Evolutionary conservation across 2,113 vertebrate species (phyloP).

Genomic region (Crotalus helleri): DNA sequence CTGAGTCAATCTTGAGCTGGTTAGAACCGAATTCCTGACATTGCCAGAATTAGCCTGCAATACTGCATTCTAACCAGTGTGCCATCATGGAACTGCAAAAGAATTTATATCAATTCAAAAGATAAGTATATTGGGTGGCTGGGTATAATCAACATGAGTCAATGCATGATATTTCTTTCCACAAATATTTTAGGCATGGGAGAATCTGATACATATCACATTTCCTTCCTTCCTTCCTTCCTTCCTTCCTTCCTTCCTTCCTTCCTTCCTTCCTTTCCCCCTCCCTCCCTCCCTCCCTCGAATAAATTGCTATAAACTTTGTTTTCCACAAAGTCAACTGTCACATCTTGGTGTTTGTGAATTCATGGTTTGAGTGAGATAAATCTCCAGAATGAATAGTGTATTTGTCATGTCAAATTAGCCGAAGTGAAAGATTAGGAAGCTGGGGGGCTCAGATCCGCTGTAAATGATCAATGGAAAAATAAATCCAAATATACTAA

Average conservation of each 20-base stretch:
- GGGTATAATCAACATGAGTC: neutral
- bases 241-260: neutral
- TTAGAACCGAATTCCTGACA: no score
- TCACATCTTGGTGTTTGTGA: conserved; percentile 17
- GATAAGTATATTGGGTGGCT: no score
- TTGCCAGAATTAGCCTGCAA: no score
- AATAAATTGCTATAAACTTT: conserved; percentile 25
- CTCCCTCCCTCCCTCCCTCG: neutral
- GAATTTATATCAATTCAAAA: no score
- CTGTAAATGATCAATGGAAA: conserved; percentile 42
- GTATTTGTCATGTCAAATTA: neutral
- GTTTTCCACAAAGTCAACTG: conserved; percentile 10
- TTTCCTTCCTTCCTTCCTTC: neutral
- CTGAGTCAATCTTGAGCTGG: no score
- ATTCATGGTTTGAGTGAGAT: conserved; percentile 13
- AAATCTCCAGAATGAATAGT: conserved; percentile 21
- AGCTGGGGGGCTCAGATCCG: conserved; percentile 1
- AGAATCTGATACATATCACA: conserved; percentile 12
- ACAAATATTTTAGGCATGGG: neutral
- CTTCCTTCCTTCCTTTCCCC: no score
- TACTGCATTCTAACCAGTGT: no score
- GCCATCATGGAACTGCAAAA: no score
- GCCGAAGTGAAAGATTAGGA: neutral
- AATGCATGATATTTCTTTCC: neutral
- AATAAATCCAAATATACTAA: conserved; percentile 17